Evolutionary conservation across 1,140 invertebrate species (phyloP).

Genomic region (Hypsibius dujardini): DNA sequence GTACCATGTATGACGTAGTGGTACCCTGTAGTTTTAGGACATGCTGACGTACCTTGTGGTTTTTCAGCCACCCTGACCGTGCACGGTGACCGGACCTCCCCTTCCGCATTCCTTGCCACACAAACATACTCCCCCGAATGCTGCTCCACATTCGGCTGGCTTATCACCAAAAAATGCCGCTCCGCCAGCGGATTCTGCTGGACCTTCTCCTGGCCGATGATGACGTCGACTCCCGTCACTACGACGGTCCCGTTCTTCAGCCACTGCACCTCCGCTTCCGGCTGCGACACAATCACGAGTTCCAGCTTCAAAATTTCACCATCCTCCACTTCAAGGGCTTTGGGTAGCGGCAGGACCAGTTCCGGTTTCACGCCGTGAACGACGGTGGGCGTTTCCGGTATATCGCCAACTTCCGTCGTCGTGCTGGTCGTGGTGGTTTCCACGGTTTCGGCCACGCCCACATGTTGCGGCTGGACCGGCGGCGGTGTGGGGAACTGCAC

Average conservation of each 20-base stretch:
- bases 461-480: too few relatives aligned
- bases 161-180: not conserved
- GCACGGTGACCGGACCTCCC: not conserved
- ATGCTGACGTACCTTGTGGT: not conserved
- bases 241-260: constrained; percentile 17
- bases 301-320: constrained; percentile 18
- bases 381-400: too few relatives aligned
- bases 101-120: not conserved
- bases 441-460: too few relatives aligned
- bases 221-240: not conserved
- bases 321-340: constrained; percentile 43
- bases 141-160: not conserved
- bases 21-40: not conserved
- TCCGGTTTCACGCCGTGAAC: too few relatives aligned
- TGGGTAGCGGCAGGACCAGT: constrained; percentile 46
- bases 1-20: too few relatives aligned
- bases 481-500: too few relatives aligned
- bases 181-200: not conserved
- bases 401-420: too few relatives aligned
- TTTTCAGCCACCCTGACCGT: not conserved
- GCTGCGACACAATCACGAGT: constrained; percentile 11
- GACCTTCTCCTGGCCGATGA: not conserved
- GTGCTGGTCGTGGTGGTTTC: too few relatives aligned
- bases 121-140: constrained; percentile 10
- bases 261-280: constrained; percentile 38